Evolutionary conservation across 2,113 vertebrate species (phyloP).

Genomic region (Pomatostomus ruficeps): DNA sequence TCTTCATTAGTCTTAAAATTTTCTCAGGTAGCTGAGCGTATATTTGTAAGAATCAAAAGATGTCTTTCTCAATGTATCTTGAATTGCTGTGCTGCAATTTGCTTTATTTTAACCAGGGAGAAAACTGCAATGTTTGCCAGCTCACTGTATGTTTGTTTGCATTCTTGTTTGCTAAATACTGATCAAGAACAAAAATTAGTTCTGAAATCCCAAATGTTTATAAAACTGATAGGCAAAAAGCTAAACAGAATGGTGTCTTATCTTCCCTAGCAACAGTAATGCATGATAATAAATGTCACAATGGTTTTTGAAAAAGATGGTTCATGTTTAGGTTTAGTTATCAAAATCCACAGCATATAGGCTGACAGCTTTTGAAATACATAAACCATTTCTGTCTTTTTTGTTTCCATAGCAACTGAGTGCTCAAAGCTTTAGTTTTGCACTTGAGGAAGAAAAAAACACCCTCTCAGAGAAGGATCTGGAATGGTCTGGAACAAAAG

Average conservation of each 20-base stretch:
- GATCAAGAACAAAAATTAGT: conserved; percentile 50
- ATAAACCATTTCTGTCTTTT: conserved; percentile 76
- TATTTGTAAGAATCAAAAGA: background rate
- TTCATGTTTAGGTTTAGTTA: conserved; percentile 75
- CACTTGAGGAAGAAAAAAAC: conserved; percentile 56
- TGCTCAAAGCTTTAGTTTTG: conserved; percentile 73
- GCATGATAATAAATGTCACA: conserved; percentile 52
- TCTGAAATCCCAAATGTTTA: conserved; percentile 54
- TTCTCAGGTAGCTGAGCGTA: background rate
- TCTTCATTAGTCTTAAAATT: conserved; percentile 51
- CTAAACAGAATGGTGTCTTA: conserved; percentile 54
- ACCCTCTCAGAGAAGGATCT: conserved; percentile 48
- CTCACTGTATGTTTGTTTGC: conserved; percentile 45
- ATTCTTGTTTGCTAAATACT: conserved; percentile 61
- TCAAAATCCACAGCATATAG: conserved; percentile 77
- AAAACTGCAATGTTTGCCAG: conserved; percentile 40
- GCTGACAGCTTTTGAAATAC: conserved; percentile 79
- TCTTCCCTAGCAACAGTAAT: conserved; percentile 58
- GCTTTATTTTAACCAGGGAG: conserved; percentile 39
- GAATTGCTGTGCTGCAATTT: conserved; percentile 45
- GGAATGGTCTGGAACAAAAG: conserved; percentile 73
- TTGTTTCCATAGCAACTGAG: conserved; percentile 80
- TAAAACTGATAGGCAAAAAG: conserved; percentile 39
- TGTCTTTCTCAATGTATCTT: conserved; percentile 9
- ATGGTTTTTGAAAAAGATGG: conserved; percentile 39